These are phyloP conservation scores for Lacerta agilis DNA, from an alignment of 2,797 vertebrate genomes.

Conservation along the genomic window DNA sequence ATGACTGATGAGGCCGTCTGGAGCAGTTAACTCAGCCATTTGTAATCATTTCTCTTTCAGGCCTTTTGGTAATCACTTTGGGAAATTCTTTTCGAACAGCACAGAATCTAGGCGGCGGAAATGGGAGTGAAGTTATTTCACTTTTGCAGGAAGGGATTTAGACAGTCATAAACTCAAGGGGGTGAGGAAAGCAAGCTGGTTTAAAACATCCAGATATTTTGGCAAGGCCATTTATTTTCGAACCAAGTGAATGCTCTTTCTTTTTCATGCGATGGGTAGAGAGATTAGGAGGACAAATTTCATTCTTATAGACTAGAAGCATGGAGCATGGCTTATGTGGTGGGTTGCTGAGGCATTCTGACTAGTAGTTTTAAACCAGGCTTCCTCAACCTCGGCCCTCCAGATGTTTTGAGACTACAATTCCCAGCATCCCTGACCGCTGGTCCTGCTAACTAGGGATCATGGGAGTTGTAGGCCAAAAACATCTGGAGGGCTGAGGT, in stretches of 20 bases:
- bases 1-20: conserved; percentile 70
- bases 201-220: conserved; percentile 34
- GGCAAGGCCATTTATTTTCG: conserved; percentile 34
- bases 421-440: no score
- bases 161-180: conserved; percentile 18
- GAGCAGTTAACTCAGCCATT: conserved; percentile 71
- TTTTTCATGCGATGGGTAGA: neutral
- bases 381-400: no score
- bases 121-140: conserved; percentile 43
- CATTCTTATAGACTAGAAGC: neutral
- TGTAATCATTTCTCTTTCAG: conserved; percentile 74
- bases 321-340: neutral
- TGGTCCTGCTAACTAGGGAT: no score
- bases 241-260: neutral
- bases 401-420: no score
- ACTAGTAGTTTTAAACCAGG: neutral
- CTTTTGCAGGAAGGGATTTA: conserved; percentile 55
- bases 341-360: conserved; percentile 21
- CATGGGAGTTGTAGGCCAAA: no score
- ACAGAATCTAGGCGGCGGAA: conserved; percentile 11
- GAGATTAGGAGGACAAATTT: neutral
- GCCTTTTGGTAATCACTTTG: conserved; percentile 63
- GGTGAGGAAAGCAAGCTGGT: neutral
- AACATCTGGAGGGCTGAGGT: no score
- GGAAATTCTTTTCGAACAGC: conserved; percentile 65